These are phyloP conservation scores for Gambusia holbrooki DNA, from an alignment of 2,113 vertebrate genomes.

Conservation along the genomic window DNA sequence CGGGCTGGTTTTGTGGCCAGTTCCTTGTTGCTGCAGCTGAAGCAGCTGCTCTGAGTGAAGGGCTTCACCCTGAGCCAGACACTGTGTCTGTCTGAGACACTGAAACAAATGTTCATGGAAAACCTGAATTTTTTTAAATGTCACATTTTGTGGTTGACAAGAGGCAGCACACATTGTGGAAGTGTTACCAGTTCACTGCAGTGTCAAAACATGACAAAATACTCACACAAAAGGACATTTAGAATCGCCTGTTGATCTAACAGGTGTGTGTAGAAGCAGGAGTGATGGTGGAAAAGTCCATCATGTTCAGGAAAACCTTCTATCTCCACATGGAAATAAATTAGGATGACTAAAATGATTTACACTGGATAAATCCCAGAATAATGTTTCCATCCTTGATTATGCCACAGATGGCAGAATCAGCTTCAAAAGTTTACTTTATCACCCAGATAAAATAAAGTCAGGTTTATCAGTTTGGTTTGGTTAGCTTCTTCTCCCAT, in stretches of 20 bases:
- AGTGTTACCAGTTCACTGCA: background rate
- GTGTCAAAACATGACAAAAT: background rate
- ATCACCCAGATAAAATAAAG: too few species aligned
- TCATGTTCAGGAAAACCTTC: background rate
- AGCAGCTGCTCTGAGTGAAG: background rate
- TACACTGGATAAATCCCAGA: too few species aligned
- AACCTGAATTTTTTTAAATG: background rate
- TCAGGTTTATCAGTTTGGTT: too few species aligned
- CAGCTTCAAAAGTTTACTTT: too few species aligned
- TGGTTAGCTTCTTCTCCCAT: too few species aligned
- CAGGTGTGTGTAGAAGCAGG: background rate
- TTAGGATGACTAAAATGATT: background rate
- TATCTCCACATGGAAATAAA: background rate
- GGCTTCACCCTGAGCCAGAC: background rate
- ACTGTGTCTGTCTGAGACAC: background rate
- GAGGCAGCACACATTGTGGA: background rate
- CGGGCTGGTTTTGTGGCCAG: constrained; percentile 50
- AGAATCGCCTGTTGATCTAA: background rate
- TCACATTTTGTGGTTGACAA: background rate
- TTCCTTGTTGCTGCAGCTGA: constrained; percentile 33
- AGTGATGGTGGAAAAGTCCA: background rate
- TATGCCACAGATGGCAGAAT: too few species aligned
- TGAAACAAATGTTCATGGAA: background rate
- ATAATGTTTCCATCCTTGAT: too few species aligned
- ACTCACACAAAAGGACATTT: background rate